A percentile compares a stretch with the other conserved stretches of the same genome.
These are phyloP conservation scores for Catharus ustulatus DNA, from an alignment of 2,797 vertebrate species.

Conservation along the genomic window DNA sequence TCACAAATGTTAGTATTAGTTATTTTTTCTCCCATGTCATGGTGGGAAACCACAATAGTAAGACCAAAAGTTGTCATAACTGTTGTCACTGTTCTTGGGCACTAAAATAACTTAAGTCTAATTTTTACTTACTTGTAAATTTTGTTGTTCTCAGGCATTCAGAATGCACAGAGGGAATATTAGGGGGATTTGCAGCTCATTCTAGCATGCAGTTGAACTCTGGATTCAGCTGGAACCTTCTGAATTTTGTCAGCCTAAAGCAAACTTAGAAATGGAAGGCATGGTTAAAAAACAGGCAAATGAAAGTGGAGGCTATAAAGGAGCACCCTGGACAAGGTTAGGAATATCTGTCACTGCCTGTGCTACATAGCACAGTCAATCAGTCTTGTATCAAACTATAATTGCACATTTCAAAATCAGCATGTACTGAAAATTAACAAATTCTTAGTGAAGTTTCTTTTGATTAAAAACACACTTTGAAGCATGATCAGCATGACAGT, in stretches of 20 bases:
- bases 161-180: background rate
- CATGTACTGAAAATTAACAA: background rate
- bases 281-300: background rate
- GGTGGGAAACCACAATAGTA: background rate
- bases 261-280: background rate
- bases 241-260: background rate
- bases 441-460: background rate
- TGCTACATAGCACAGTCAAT: background rate
- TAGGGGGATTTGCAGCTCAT: background rate
- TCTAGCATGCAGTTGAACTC: background rate
- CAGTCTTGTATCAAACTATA: background rate
- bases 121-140: background rate
- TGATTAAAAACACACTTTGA: background rate
- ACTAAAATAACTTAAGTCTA: background rate
- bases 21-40: background rate
- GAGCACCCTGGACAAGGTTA: background rate
- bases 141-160: background rate
- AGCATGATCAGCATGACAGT: background rate
- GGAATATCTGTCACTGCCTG: background rate
- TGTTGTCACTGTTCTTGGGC: background rate
- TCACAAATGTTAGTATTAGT: background rate
- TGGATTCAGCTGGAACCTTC: background rate
- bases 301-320: background rate
- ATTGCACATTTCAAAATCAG: background rate
- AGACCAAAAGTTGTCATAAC: background rate